phyloP scores from a whole-genome alignment of 2,888 invertebrate genomes.

The Corythucha ciliata region DNA sequence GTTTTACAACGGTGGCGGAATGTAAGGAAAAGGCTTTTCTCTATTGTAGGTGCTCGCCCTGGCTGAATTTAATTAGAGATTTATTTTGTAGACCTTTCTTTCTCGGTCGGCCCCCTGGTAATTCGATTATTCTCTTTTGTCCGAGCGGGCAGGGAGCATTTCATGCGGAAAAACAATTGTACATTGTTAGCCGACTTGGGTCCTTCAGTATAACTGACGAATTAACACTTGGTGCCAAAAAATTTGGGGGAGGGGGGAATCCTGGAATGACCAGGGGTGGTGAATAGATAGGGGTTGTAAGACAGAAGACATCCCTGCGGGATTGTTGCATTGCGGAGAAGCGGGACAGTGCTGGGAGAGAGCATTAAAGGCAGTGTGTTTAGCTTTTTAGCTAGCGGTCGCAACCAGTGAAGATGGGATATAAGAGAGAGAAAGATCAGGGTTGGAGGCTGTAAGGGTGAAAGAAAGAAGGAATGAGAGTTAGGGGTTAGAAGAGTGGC shows the following conservation, averaged over 20 bases:
- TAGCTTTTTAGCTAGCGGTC: constrained; percentile 30
- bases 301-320: constrained; percentile 5
- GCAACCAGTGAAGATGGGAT: constrained; percentile 26
- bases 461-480: not conserved
- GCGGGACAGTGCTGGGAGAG: constrained; percentile 21
- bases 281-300: constrained; percentile 11
- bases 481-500: not conserved
- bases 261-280: constrained; percentile 2
- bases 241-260: not conserved
- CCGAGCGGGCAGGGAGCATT: constrained; percentile 13
- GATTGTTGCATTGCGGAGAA: constrained; percentile 22
- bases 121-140: constrained; percentile 23
- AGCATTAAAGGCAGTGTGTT: constrained; percentile 31
- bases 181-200: no score
- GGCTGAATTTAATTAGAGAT: constrained; percentile 26
- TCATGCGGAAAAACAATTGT: constrained; percentile 27
- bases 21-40: no score
- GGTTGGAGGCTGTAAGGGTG: not conserved
- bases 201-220: no score
- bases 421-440: constrained; percentile 24
- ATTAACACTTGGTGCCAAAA: not conserved
- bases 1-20: no score
- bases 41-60: constrained; percentile 23
- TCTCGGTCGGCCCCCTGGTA: constrained; percentile 13
- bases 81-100: constrained; percentile 18